Base-by-base conservation (phyloP, 2,888 invertebrate genomes). In the Tholera decimalis region DNA sequence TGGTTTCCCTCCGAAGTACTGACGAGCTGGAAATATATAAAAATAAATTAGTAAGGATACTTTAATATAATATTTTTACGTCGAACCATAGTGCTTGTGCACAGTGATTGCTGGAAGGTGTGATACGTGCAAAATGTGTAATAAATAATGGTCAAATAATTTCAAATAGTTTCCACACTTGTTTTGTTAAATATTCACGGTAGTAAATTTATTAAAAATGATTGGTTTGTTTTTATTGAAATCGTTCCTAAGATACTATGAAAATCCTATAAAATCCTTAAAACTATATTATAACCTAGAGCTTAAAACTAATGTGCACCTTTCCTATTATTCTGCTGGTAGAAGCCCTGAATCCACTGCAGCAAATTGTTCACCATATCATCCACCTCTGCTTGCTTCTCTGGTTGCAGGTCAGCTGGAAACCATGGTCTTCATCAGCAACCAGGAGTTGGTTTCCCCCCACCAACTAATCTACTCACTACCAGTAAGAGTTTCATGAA, bases 331-430 rank as follows among this genome's bases (percentile, higher is more conserved):
- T 89, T 93, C 85, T 97, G 96, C 76, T 96, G 96, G 86, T 97
- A 97, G 67, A 97, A 96, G 77, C 97, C 97, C 89, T 97, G 97
- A 73, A 97, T 96, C 97, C 97, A 97, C 78, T 97, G 97, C 65
- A 97, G 96, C 78, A 97, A 96, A 86, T 97, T 97, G 89, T 96
- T 96, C 61, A 97, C 97, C 96, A 97, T 97, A 87, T 97, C 96
- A 85, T 97, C 97, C 56, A 97, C 96, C 76, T 96, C 96, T 28
- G 94, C 93, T 82, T 96, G 96, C 86, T 95, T 92, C 57, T 90
- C 91, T 49, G 93, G 89, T 63, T 92, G 89, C 53, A 89, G 83
- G 11, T 94, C 92, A 57, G 93, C 96, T 96, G 94, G 82, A 95
- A 95, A 91, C 77, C 85, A 91, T 61, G 82, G 83, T 86, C 84